These are phyloP conservation scores for Galeopsomyia nigrocyanea DNA, from an alignment of 2,888 invertebrate genomes.

Conservation along the genomic window DNA sequence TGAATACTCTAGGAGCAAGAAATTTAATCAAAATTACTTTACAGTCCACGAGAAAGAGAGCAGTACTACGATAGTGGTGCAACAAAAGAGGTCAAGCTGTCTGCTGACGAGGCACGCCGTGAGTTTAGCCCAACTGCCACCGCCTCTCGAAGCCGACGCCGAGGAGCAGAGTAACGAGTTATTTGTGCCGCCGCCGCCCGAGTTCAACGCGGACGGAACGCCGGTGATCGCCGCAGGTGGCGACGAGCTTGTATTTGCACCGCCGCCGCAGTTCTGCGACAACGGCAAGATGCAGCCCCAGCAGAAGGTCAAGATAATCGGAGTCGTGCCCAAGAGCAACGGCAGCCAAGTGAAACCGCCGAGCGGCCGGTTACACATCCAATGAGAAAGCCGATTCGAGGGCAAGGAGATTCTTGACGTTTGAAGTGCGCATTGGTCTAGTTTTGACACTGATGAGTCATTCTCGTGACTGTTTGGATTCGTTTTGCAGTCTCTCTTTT, in stretches of 20 bases:
- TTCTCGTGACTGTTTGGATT: too few species aligned
- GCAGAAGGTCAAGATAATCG: slow-evolving; percentile 83
- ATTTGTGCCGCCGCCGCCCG: slow-evolving; percentile 75
- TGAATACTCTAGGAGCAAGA: too few species aligned
- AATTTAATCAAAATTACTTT: too few species aligned
- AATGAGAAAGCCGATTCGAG: slow-evolving; percentile 54
- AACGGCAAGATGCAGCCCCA: slow-evolving; percentile 66
- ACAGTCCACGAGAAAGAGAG: slow-evolving; percentile 39
- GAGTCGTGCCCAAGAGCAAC: slow-evolving; percentile 80
- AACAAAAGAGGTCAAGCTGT: slow-evolving; percentile 55
- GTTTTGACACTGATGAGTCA: too few species aligned
- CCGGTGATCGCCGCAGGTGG: slow-evolving; percentile 64
- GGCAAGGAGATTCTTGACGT: too few species aligned
- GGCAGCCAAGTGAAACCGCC: slow-evolving; percentile 67
- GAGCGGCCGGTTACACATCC: slow-evolving; percentile 70
- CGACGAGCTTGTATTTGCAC: slow-evolving; percentile 80
- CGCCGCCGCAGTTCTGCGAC: slow-evolving; percentile 93
- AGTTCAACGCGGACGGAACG: slow-evolving; percentile 69
- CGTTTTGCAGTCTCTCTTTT: too few species aligned
- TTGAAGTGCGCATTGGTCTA: too few species aligned
- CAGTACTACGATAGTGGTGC: slow-evolving; percentile 10
- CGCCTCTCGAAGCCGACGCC: slow-evolving; percentile 80
- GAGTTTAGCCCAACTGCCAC: slow-evolving; percentile 84
- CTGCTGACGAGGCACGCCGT: slow-evolving; percentile 78
- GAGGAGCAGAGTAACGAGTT: slow-evolving; percentile 76